Base-by-base conservation (phyloP, 2,113 vertebrate genomes). In the Mixornis gularis region DNA sequence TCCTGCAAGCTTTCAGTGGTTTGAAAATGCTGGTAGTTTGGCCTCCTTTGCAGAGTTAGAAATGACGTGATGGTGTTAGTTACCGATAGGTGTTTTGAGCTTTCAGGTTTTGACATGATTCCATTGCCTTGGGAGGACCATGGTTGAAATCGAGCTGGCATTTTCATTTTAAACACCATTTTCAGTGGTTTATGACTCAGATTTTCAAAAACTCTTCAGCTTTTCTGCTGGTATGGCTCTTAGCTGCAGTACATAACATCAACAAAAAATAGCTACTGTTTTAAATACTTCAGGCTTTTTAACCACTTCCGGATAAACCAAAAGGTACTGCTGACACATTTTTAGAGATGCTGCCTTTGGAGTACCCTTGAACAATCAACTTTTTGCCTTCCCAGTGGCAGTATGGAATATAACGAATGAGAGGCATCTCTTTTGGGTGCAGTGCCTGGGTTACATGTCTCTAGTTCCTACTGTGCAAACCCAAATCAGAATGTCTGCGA, bases 141-240 rank as follows among this genome's bases (percentile, higher is more conserved):
- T 25, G 65, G 29, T 46, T 71, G 69, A 18, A 43, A 24, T 3
- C 17, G 51, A 92, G 51, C 53, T 63, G 41, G 38, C 15, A 1
- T 89, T 89, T 94, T 92, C 91, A 15, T 79, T 95, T 96, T 82
- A 95, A 94, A 46, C 63, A 34, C 12, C 4, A 16, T 76, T 95
- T 84, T 85, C 41, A 66, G 91, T 55, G 60, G 53, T 51, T 89
- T 89, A 59, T 92, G 87, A 94, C 81, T 96, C 91, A 92, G 59
- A 60, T 92, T 89, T 93, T 72, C 64, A 89, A 82, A 90, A 89
- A 49, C 18, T 2, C 34, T 71, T 71, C n/a, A 44, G 29, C 26
- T 71, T 55, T 56, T 79, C 21, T 89, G 26, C 34, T 53, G 15
- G 7, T 34, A 19, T 27, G 18, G 26, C 58, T 93, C 34, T 80